Base-by-base conservation (phyloP, 2,888 invertebrate genomes). In the Pedicia rivosa region DNA sequence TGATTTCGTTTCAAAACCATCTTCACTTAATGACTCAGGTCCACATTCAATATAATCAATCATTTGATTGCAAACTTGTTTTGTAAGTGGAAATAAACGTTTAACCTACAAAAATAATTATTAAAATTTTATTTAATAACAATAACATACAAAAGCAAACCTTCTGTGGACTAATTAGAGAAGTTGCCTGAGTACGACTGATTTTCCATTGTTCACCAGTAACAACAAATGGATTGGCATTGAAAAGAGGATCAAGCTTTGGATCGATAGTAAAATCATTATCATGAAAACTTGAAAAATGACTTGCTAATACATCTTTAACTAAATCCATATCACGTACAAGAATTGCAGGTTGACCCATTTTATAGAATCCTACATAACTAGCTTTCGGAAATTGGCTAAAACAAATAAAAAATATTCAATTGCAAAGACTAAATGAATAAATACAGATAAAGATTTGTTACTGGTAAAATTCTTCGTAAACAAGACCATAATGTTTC, bases 291-390 rank as follows among this genome's bases (percentile, higher is more conserved):
- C 24, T 20, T 6, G 36, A 37, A 17, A 44, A 42, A 29, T 42
- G 35, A 2, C 39, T 38, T 4, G 34, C 22, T 10, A 43, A 26
- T 28, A 44, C 32, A 8, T 40, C 36, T 36, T 39, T 43, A 5
- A 43, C 35, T 16, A 44, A 32, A 14, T 43, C 37, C 13, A 39
- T 25, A 33, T 44, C 43, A 25, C 39, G 38, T 4, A 44, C 16
- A 8, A 44, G n/a, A n/a, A 44, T 14, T 8, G 42, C 42, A 10
- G 43, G 43, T 13, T 24, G 15, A 30, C 38, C 35, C 33, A 42
- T 39, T 40, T 42, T 42, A 27, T 44, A 44, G 25, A 44, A 39
- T 22, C 40, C 44, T 22, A 43, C 36, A 33, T 42, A 44, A 26
- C 35, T 37, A 4, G 42, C 43, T 22, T 36, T 38, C 7, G 41